Evolutionary conservation across 1,140 invertebrate species (phyloP), one percentile per base, ranked within the genome.

Genomic region (Octopus sinensis): DNA sequence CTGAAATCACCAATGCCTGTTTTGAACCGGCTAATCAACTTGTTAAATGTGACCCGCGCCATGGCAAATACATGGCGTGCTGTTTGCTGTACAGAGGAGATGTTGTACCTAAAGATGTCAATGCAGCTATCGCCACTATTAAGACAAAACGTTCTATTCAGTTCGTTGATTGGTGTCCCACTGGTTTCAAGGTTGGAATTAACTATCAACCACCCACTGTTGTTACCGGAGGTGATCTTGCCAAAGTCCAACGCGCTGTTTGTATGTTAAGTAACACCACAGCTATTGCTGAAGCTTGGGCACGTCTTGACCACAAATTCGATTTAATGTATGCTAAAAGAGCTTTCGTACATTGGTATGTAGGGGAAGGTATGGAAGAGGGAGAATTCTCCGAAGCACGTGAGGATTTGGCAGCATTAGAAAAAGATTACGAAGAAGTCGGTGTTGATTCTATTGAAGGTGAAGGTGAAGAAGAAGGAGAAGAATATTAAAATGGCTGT

Each of bases 81-180:
- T 89, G 88, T 81, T 62, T 90, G 80, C 83, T 88, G 71, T 89
- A 86, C 82, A 76, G 88, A 54, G 88, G 88, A 3, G 4, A 84
- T 79, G 82, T 85, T 53, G 79, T 81, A 6, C 83, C 83, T 51
- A 96, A 96, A 88, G 95, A 96, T 88, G 95, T 96, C 78, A 96
- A 96, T 88, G 94, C 95, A 12, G 95, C 95, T 52, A 96, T 96
- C 84, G 94, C 83, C 30, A 93, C 93, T 54, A 95, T 96, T 90
- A 96, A 96, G 89, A 96, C 94, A 0, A 94, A 95, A 86, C 91
- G 83, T 79, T 94, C 94, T 84, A 95, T 96, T 86, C 94, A 96
- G 91, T 96, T 96, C 90, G 96, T 96, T 53, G 95, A 96, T 91
- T 96, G 96, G 95, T 96, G 95, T 91, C 95, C 95, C 75, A 96